Evolutionary conservation across 2,113 vertebrate genomes (phyloP).

Genomic region (Microcebus murinus): DNA sequence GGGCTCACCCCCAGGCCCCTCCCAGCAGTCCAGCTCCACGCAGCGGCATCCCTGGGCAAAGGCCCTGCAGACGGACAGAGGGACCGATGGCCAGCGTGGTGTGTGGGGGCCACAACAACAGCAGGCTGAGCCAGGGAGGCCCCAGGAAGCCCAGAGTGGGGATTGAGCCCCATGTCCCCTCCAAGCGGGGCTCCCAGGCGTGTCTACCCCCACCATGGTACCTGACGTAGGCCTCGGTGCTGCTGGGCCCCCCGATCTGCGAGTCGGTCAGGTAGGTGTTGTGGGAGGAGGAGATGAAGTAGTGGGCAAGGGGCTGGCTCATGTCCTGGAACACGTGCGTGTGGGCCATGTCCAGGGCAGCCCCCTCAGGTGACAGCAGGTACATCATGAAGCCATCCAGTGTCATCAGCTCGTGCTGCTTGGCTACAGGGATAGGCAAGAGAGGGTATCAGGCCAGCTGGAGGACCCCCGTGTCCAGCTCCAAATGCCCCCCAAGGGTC

Average conservation of each 20-base stretch:
- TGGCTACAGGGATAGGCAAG: slow-evolving; percentile 84
- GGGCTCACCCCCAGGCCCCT: slow-evolving; percentile 94
- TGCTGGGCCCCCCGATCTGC: slow-evolving; percentile 94
- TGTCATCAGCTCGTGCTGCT: slow-evolving; percentile 93
- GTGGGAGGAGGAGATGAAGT: slow-evolving; percentile 98
- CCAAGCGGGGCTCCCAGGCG: not conserved
- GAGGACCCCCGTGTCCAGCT: not conserved
- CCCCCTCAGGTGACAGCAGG: slow-evolving; percentile 92
- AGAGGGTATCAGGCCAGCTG: rapidly evolving
- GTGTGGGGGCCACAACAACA: not conserved
- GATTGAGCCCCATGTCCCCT: not conserved
- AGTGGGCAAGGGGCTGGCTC: slow-evolving; percentile 92
- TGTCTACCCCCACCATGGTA: slow-evolving; percentile 63
- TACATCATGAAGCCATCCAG: slow-evolving; percentile 97
- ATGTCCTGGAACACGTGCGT: slow-evolving; percentile 93
- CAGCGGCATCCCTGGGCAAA: slow-evolving; percentile 96
- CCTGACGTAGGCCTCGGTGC: slow-evolving; percentile 97
- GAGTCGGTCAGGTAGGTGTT: slow-evolving; percentile 97
- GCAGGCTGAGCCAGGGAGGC: not conserved
- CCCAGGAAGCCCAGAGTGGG: not conserved
- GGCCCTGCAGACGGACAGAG: slow-evolving; percentile 82
- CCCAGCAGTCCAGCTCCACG: slow-evolving; percentile 99
- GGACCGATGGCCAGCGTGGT: rapidly evolving
- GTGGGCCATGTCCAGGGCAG: slow-evolving; percentile 91
- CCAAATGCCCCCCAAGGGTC: not conserved